Evolutionary conservation across 2,888 invertebrate species (phyloP).

Genomic region (Caenorhabditis sp.): DNA sequence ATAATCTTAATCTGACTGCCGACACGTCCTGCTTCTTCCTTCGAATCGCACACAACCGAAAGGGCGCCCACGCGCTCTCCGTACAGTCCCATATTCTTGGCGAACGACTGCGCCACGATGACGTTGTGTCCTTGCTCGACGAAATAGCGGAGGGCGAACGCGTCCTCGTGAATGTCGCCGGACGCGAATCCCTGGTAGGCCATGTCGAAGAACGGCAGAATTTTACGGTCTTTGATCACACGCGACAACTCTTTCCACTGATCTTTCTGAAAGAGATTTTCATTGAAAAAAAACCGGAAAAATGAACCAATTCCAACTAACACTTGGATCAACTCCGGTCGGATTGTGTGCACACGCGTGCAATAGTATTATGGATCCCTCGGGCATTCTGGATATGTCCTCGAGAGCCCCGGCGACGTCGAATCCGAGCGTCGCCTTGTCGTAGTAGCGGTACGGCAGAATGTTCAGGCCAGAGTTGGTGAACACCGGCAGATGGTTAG

Average conservation of each 20-base stretch:
- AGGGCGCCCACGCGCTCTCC: conserved; percentile 97
- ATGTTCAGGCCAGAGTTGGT: conserved; percentile 87
- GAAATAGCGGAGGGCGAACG: conserved; percentile 88
- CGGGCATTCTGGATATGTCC: conserved; percentile 64
- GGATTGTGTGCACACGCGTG: conserved; percentile 99
- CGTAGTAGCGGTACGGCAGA: conserved; percentile 93
- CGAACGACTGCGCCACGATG: conserved; percentile 94
- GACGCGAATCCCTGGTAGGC: conserved; percentile 88
- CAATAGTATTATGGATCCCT: conserved; percentile 88
- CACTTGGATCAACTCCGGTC: conserved; percentile 84
- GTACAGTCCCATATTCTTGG: conserved; percentile 99
- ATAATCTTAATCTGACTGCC: conserved; percentile 81
- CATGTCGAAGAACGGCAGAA: conserved; percentile 78
- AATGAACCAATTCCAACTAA: conserved; percentile 20
- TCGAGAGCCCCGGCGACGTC: conserved; percentile 91
- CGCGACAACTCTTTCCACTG: conserved; percentile 93
- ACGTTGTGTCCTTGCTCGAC: conserved; percentile 88
- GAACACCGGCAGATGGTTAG: conserved; percentile 95
- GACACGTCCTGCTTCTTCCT: conserved; percentile 88
- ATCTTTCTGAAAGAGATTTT: conserved; percentile 82
- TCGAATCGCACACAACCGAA: conserved; percentile 86
- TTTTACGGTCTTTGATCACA: conserved; percentile 83
- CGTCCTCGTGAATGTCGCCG: conserved; percentile 93
- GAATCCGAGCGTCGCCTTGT: conserved; percentile 92
- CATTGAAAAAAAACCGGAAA: too few species aligned